These are phyloP conservation scores for Rhamnusium bicolor DNA, from an alignment of 2,888 invertebrate genomes.

Conservation along the genomic window DNA sequence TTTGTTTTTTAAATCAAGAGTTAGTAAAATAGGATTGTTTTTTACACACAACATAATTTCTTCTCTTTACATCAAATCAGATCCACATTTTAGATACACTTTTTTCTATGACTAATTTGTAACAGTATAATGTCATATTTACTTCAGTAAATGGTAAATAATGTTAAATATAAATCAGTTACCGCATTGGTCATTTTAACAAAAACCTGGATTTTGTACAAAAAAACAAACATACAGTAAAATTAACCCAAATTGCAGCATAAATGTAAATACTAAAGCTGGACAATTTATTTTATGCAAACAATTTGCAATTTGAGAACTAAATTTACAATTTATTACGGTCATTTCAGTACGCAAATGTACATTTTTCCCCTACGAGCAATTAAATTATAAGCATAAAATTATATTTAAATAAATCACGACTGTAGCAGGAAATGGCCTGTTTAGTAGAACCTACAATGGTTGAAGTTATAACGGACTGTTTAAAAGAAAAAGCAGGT, in stretches of 20 bases:
- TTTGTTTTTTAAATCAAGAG: too few species aligned
- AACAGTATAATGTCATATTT: not conserved
- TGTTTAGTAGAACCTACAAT: not conserved
- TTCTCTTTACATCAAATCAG: not conserved
- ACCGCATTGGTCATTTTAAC: not conserved
- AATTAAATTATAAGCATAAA: slow-evolving; percentile 8
- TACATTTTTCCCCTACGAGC: not conserved
- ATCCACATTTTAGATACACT: not conserved
- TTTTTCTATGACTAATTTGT: not conserved
- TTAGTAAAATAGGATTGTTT: too few species aligned
- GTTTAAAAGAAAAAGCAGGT: not conserved
- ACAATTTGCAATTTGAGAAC: not conserved
- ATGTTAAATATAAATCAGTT: not conserved
- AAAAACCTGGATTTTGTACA: not conserved
- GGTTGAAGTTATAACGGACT: not conserved
- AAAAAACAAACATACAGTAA: not conserved
- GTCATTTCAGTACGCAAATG: not conserved
- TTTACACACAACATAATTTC: too few species aligned
- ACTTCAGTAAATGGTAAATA: not conserved
- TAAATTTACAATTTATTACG: not conserved
- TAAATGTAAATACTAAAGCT: not conserved
- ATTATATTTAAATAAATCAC: slow-evolving; percentile 11
- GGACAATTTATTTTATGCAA: not conserved
- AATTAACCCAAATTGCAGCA: not conserved
- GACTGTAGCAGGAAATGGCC: not conserved